Evolutionary conservation across 2,113 vertebrate species (phyloP).

Genomic region (Crotalus horridus): DNA sequence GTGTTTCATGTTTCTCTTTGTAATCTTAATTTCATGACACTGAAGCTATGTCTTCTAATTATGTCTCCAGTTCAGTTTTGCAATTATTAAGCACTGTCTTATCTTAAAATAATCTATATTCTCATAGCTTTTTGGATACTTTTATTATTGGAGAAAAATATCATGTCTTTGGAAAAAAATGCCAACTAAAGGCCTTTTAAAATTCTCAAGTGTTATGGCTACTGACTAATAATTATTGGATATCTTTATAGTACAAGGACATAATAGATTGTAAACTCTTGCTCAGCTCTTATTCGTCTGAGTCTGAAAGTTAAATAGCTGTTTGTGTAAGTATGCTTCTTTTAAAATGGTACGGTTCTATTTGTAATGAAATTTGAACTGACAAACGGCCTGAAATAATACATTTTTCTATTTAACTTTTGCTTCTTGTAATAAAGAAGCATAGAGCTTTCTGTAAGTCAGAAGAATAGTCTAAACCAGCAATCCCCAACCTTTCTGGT

Average conservation of each 20-base stretch:
- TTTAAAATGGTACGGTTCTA: constrained; percentile 13
- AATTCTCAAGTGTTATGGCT: neutral
- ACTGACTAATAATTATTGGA: neutral
- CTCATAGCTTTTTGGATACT: neutral
- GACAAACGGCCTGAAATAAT: neutral
- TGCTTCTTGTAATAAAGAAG: constrained; percentile 2
- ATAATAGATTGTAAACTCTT: neutral
- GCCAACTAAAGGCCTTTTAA: neutral
- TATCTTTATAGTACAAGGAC: neutral
- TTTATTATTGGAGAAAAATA: too few species aligned
- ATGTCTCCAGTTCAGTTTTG: neutral
- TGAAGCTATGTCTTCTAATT: neutral
- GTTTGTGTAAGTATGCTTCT: constrained; percentile 18
- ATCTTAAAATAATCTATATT: neutral
- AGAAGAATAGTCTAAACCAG: neutral
- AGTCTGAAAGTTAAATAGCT: constrained; percentile 14
- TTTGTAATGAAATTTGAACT: constrained; percentile 18
- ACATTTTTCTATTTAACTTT: neutral
- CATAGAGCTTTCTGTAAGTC: constrained; percentile 15
- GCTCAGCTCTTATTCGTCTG: neutral
- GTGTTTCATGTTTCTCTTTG: neutral
- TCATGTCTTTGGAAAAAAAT: neutral
- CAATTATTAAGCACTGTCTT: neutral
- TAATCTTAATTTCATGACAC: neutral
- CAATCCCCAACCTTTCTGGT: neutral